phyloP scores from a whole-genome alignment of 2,113 vertebrate genomes.

The Lepus europaeus region DNA sequence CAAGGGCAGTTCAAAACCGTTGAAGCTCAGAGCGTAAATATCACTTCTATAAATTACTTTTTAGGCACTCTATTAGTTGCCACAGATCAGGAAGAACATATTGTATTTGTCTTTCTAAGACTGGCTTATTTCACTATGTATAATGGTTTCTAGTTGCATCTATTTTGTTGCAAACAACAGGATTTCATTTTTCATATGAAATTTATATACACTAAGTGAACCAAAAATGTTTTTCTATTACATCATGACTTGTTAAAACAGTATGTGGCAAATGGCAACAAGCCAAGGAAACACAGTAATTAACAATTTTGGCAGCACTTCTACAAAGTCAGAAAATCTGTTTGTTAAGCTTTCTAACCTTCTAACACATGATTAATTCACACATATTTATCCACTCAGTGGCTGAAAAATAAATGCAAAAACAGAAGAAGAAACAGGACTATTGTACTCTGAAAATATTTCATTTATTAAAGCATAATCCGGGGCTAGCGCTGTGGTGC shows the following conservation, averaged over 20 bases:
- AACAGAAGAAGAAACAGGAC: background rate
- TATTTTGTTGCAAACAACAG: too few species aligned
- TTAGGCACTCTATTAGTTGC: too few species aligned
- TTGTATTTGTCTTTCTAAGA: too few species aligned
- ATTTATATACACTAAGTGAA: background rate
- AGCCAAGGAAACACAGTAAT: conserved; percentile 27
- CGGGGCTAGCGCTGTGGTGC: too few species aligned
- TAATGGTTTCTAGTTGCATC: too few species aligned
- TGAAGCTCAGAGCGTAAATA: too few species aligned
- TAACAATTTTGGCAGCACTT: background rate
- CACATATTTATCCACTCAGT: background rate
- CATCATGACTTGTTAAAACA: background rate
- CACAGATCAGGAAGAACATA: too few species aligned
- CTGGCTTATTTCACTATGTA: too few species aligned
- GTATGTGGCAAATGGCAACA: conserved; percentile 34
- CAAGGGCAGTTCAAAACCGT: too few species aligned
- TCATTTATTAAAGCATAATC: background rate
- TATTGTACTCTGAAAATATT: background rate
- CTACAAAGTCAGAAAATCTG: background rate
- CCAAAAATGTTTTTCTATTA: background rate
- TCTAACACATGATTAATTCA: background rate
- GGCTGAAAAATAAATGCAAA: conserved; percentile 42
- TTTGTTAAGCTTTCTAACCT: conserved; percentile 46
- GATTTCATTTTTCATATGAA: too few species aligned
- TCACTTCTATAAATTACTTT: too few species aligned